Evolutionary conservation across 2,113 vertebrate species (phyloP), one percentile per base, ranked within the genome.

Genomic region (Isurus oxyrinchus): DNA sequence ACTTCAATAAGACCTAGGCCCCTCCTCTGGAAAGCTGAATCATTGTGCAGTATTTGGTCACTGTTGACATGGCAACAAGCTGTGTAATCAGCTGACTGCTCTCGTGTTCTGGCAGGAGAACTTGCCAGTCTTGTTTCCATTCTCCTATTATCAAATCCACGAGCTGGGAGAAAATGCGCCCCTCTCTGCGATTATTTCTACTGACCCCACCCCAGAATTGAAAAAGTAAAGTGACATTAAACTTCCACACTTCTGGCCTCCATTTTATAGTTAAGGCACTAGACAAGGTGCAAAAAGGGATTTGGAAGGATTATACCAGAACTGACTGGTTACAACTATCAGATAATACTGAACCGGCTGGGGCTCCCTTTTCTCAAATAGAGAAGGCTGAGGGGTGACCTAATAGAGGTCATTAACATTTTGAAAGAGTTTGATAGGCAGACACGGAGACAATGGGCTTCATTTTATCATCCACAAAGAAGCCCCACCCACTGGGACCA

Each of bases 41-140:
- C 94, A 40, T 2, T 61, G 57, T 27, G 44, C 25, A 25, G 94
- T 72, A 55, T 53, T 95, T 72, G 31, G 49, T 95, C 49, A 72
- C 66, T 95, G 94, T 95, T 55, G 94, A 16, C 49, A 95, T 76
- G 67, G 27, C 67, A 95, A 95, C 94, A 25, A 14, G 67, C 13
- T 40, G 90, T 63, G 90, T 61, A 94, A 61, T n/a, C 90, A 94
- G 90, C 90, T 72, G 66, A 69, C 63, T 95, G 63, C 21, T 91
- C 55, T 95, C 3, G 25, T 95, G 66, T 49, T 72, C 49, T 69
- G 44, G 27, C 66, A 72, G 66, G 67, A 31, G 67, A 76, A 35
- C 3, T 76, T 55, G 93, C 10, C 25, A 53, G 35, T 76, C 66
- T 53, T n/a, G 90, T 63, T 66, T 94, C 81, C 81, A 84, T 44